phyloP scores from a whole-genome alignment of 2,113 vertebrate species.

The Myocastor coypus region DNA sequence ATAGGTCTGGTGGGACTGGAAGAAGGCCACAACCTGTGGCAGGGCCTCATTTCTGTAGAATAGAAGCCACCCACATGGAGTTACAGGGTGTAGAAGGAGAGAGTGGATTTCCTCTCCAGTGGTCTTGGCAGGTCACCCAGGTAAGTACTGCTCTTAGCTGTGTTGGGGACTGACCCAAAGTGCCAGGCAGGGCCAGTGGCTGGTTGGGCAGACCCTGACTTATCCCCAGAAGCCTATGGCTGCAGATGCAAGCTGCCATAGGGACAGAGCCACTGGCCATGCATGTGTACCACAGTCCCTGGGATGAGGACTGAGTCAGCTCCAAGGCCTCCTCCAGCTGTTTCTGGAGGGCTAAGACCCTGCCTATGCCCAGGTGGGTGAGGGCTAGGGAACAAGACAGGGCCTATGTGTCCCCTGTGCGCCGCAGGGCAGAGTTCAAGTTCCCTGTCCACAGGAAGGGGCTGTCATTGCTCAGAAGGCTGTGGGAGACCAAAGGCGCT shows the following conservation, averaged over 20 bases:
- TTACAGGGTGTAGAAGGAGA: neutral
- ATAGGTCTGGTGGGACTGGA: neutral
- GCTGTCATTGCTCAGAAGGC: neutral
- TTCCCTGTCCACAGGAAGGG: neutral
- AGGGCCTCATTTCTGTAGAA: neutral
- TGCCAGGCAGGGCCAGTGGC: neutral
- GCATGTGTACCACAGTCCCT: no score
- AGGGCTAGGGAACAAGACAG: no score
- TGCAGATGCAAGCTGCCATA: neutral
- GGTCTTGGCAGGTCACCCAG: neutral
- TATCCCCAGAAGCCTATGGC: accelerated
- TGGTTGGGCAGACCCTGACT: neutral
- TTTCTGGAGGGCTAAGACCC: neutral
- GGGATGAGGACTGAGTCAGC: neutral
- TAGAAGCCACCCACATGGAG: neutral
- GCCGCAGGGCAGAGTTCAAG: neutral
- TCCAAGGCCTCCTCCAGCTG: neutral
- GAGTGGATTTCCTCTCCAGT: neutral
- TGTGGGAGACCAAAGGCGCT: neutral
- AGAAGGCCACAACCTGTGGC: no score
- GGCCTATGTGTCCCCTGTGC: no score
- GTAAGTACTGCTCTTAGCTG: neutral
- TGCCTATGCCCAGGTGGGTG: neutral
- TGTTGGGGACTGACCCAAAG: neutral
- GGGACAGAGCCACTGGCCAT: neutral